Percentiles rank a stretch among this genome's conserved stretches.
phyloP scores from a whole-genome alignment of 1,140 invertebrate species.

The Tyrophagus putrescentiae region DNA sequence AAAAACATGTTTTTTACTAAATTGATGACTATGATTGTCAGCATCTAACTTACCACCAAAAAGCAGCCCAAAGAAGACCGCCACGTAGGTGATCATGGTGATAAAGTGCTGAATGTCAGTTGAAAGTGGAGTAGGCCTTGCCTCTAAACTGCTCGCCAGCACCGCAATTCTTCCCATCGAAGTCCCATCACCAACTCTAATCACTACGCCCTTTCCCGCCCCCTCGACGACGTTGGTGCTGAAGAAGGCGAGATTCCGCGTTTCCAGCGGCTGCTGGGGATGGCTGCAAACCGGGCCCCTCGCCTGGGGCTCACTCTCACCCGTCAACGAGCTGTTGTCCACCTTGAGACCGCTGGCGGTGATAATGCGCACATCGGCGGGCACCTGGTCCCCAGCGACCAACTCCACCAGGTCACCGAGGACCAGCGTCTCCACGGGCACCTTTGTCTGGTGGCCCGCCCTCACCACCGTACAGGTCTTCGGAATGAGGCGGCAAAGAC shows the following conservation, averaged over 20 bases:
- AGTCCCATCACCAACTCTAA: slow-evolving; percentile 88
- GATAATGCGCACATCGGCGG: slow-evolving; percentile 64
- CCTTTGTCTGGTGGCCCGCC: not conserved
- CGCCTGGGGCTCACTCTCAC: slow-evolving; percentile 51
- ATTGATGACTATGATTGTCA: no score
- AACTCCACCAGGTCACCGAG: slow-evolving; percentile 67
- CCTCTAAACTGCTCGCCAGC: slow-evolving; percentile 81
- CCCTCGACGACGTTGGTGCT: slow-evolving; percentile 50
- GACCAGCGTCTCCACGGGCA: not conserved
- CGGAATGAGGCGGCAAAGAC: slow-evolving; percentile 29
- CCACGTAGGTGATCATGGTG: slow-evolving; percentile 81
- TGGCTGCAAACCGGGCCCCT: slow-evolving; percentile 44
- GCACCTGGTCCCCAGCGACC: slow-evolving; percentile 61
- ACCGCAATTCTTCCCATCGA: slow-evolving; percentile 96
- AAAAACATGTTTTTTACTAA: no score
- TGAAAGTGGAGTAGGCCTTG: slow-evolving; percentile 52
- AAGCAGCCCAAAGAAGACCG: slow-evolving; percentile 34
- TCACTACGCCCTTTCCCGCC: slow-evolving; percentile 71
- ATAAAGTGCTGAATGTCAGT: slow-evolving; percentile 87
- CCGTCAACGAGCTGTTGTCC: slow-evolving; percentile 59
- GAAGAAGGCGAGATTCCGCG: slow-evolving; percentile 54
- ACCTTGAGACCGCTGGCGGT: slow-evolving; percentile 43
- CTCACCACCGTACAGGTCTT: slow-evolving; percentile 34
- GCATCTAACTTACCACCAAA: slow-evolving; percentile 34
- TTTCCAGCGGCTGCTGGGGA: slow-evolving; percentile 50